These are phyloP conservation scores for Callorhinus ursinus DNA, from an alignment of 2,113 vertebrate genomes.

Conservation along the genomic window DNA sequence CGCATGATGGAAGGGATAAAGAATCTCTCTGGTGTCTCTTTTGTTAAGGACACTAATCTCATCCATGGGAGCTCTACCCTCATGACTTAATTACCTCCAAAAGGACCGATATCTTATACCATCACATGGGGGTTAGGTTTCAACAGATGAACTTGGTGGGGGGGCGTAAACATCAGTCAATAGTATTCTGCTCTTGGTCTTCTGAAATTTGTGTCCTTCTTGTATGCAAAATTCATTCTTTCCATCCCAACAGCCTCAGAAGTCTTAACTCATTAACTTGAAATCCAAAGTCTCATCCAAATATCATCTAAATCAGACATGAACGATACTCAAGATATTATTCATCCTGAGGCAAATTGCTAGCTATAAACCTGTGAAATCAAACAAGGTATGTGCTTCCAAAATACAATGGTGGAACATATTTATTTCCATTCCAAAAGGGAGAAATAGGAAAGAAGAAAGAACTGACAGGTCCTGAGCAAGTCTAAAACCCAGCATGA, in stretches of 20 bases:
- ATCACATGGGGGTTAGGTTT: not conserved
- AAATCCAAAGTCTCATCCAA: not conserved
- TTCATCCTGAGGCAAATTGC: not conserved
- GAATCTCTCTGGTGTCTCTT: not conserved
- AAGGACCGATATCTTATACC: not conserved
- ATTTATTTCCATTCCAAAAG: not conserved
- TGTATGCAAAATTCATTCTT: not conserved
- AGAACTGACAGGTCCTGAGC: not conserved
- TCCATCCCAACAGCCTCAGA: not conserved
- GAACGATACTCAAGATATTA: not conserved
- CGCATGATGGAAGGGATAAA: not conserved
- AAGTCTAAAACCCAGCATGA: not conserved
- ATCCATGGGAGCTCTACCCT: not conserved
- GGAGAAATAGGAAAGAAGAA: not conserved
- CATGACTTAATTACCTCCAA: not conserved
- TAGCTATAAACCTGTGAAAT: not conserved
- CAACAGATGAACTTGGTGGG: too few species aligned
- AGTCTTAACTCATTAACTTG: not conserved
- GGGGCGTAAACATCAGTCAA: not conserved
- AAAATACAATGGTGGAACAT: not conserved
- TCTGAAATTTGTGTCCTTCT: not conserved
- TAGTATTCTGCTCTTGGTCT: not conserved
- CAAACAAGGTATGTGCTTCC: not conserved
- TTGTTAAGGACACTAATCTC: not conserved
- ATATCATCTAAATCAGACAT: not conserved